Evolutionary conservation across 2,888 invertebrate species (phyloP).

Genomic region (Ceramica pisi): DNA sequence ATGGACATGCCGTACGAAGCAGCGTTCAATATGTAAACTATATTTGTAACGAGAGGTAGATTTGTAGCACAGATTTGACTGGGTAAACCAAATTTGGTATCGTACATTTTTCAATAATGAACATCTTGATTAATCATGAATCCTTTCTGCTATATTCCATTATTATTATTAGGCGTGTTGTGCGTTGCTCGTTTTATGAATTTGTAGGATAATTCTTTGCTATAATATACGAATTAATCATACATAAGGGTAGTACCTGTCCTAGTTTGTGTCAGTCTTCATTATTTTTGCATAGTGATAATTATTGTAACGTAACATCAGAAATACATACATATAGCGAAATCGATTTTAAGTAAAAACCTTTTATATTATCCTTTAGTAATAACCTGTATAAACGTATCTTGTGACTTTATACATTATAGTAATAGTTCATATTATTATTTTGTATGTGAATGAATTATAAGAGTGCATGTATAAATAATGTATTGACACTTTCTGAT

Average conservation of each 20-base stretch:
- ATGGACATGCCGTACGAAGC: constrained; percentile 12
- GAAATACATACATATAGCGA: constrained; percentile 13
- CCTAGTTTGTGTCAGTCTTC: constrained; percentile 33
- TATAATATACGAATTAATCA: constrained; percentile 33
- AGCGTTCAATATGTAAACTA: constrained; percentile 11
- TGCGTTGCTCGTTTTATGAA: constrained; percentile 28
- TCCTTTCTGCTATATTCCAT: constrained; percentile 67
- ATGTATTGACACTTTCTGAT: constrained; percentile 53
- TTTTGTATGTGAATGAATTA: constrained; percentile 54
- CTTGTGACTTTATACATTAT: constrained; percentile 55
- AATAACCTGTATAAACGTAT: constrained; percentile 45
- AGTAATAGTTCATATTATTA: constrained; percentile 47
- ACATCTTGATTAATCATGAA: constrained; percentile 23
- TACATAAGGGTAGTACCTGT: constrained; percentile 35
- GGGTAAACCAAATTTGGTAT: constrained; percentile 3
- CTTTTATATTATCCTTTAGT: constrained; percentile 27
- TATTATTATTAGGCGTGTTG: constrained; percentile 62
- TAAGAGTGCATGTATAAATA: constrained; percentile 49
- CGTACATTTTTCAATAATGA: constrained; percentile 4
- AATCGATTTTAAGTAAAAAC: constrained; percentile 27
- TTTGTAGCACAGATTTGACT: constrained; percentile 13
- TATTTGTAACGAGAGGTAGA: background rate
- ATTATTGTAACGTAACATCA: constrained; percentile 28
- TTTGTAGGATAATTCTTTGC: constrained; percentile 36
- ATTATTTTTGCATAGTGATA: constrained; percentile 29